Conservation (phyloP, 2,888 invertebrate species). For the Ecdyonurus torrentis region DNA sequence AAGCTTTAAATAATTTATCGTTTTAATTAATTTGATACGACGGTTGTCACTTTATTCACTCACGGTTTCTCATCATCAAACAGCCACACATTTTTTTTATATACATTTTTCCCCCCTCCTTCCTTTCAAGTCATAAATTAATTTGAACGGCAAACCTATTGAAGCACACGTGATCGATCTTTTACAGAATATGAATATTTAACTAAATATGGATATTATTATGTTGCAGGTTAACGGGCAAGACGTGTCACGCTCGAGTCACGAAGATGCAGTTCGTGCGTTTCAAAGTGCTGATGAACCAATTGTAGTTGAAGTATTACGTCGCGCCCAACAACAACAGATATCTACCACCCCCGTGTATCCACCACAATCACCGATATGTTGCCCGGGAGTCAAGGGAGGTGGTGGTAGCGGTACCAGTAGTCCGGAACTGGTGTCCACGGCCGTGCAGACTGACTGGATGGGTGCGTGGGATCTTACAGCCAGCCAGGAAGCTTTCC, state of each 20-base stretch:
- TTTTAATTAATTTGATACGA: too few relatives aligned
- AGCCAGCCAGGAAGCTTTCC: constrained; percentile 14
- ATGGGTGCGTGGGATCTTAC: constrained; percentile 26
- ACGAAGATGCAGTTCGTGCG: constrained; percentile 39
- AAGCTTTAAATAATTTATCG: too few relatives aligned
- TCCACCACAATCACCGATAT: too few relatives aligned
- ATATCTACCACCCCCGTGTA: neutral
- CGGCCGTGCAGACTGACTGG: constrained; percentile 36
- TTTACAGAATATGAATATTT: too few relatives aligned
- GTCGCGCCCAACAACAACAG: constrained; percentile 25
- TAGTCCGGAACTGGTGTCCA: constrained; percentile 21
- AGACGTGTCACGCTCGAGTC: constrained; percentile 40
- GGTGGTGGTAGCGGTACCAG: neutral
- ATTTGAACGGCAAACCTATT: too few relatives aligned
- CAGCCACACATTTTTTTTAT: too few relatives aligned
- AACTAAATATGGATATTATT: too few relatives aligned
- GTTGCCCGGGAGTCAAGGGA: neutral
- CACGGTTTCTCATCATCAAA: too few relatives aligned
- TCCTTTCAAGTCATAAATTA: too few relatives aligned
- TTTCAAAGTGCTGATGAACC: constrained; percentile 41
- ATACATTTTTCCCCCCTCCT: too few relatives aligned
- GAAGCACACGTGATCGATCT: too few relatives aligned
- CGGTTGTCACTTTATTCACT: too few relatives aligned
- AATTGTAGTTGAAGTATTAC: constrained; percentile 39
- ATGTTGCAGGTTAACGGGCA: constrained; percentile 37